Conservation (phyloP, 2,113 vertebrate species). For the Meriones unguiculatus region DNA sequence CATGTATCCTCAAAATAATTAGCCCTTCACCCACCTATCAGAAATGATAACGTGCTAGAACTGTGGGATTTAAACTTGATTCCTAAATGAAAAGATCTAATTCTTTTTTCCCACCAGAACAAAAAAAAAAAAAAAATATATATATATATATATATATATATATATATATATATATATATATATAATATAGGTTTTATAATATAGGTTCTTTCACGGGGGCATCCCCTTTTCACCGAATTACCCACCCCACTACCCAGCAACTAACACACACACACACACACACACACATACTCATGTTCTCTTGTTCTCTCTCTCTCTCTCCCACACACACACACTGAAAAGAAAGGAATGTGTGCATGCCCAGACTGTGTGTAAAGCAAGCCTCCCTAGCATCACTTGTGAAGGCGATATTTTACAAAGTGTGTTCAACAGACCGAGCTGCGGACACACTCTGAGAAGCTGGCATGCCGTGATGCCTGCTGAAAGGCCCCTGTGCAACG, state of each 20-base stretch:
- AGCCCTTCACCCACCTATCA: not conserved
- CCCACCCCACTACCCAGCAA: not conserved
- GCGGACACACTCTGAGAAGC: not conserved
- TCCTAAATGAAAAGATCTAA: not conserved
- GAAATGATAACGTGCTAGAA: not conserved
- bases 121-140: constrained; percentile 23
- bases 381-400: not conserved
- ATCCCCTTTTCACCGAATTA: not conserved
- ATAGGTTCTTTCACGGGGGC: not conserved
- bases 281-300: not conserved
- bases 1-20: not conserved
- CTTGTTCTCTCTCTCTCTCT: not conserved
- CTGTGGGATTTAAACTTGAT: not conserved
- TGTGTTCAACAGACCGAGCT: not conserved
- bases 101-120: not conserved
- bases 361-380: not conserved
- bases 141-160: no score
- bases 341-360: not conserved
- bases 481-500: not conserved
- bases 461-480: not conserved
- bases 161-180: no score
- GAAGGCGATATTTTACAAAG: not conserved
- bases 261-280: not conserved
- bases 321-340: not conserved
- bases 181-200: no score